Percentiles rank a stretch among this genome's conserved stretches.
phyloP scores from a whole-genome alignment of 1,140 invertebrate species.

The Euschistus heros region DNA sequence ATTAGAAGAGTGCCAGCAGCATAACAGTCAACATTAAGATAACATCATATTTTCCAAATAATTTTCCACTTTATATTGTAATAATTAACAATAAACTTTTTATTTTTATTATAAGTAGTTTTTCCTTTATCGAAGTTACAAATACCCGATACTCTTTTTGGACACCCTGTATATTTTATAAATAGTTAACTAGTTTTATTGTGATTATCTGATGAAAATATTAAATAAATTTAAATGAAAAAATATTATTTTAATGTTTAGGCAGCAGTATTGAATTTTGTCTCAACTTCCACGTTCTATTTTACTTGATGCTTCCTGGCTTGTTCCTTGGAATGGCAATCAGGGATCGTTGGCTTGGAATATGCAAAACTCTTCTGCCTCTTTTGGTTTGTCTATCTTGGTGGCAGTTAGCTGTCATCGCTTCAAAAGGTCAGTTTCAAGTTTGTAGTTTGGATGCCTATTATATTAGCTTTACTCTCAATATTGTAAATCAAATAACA shows the following conservation, averaged over 20 bases:
- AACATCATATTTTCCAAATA: too few relatives aligned
- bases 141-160: too few relatives aligned
- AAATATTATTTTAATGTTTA: conserved; percentile 18
- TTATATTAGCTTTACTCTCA: neutral
- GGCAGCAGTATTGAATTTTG: conserved; percentile 72
- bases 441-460: too few relatives aligned
- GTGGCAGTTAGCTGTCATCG: conserved; percentile 70
- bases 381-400: conserved; percentile 77
- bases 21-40: too few relatives aligned
- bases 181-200: neutral
- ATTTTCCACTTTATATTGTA: too few relatives aligned
- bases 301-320: conserved; percentile 63
- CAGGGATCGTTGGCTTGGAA: conserved; percentile 61
- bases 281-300: conserved; percentile 60
- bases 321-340: conserved; percentile 61
- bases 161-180: neutral
- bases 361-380: conserved; percentile 63
- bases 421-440: conserved; percentile 49
- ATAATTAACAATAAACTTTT: too few relatives aligned
- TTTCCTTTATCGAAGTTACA: too few relatives aligned
- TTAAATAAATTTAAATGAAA: neutral
- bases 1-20: too few relatives aligned
- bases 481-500: too few relatives aligned
- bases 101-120: too few relatives aligned
- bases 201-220: too few relatives aligned